These are phyloP conservation scores for Pteropus alecto DNA, from an alignment of 2,113 vertebrate species.

Conservation along the genomic window DNA sequence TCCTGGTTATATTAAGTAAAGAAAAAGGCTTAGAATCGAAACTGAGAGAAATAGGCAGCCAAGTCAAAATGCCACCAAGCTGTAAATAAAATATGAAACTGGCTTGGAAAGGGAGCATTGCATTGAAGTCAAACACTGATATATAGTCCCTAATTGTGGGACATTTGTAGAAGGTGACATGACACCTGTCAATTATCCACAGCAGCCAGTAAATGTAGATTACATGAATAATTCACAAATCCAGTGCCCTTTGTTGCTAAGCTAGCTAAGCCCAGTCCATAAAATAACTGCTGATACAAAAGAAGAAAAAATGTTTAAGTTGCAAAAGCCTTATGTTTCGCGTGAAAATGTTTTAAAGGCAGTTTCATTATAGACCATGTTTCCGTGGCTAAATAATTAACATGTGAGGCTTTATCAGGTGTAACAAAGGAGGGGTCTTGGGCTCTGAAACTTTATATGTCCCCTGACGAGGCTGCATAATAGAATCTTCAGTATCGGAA, in stretches of 20 bases:
- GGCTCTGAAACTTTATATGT: constrained; percentile 43
- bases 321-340: constrained; percentile 68
- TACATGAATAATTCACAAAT: constrained; percentile 87
- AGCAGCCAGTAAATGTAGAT: constrained; percentile 84
- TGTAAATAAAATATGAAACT: constrained; percentile 86
- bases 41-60: constrained; percentile 62
- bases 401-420: constrained; percentile 30
- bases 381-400: constrained; percentile 69
- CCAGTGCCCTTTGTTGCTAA: constrained; percentile 82
- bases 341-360: constrained; percentile 51
- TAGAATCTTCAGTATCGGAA: constrained; percentile 35
- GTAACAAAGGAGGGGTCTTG: not conserved
- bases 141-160: constrained; percentile 81
- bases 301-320: constrained; percentile 77
- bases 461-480: not conserved
- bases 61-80: constrained; percentile 61
- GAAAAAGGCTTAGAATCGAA: constrained; percentile 70
- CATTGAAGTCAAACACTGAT: constrained; percentile 74
- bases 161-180: constrained; percentile 82
- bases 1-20: constrained; percentile 67
- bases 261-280: constrained; percentile 68
- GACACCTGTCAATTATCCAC: constrained; percentile 86
- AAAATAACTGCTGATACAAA: constrained; percentile 80
- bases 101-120: constrained; percentile 65
- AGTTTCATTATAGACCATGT: constrained; percentile 9